Base-by-base conservation (phyloP, 2,888 invertebrate species). In the Exocentrus adspersus region DNA sequence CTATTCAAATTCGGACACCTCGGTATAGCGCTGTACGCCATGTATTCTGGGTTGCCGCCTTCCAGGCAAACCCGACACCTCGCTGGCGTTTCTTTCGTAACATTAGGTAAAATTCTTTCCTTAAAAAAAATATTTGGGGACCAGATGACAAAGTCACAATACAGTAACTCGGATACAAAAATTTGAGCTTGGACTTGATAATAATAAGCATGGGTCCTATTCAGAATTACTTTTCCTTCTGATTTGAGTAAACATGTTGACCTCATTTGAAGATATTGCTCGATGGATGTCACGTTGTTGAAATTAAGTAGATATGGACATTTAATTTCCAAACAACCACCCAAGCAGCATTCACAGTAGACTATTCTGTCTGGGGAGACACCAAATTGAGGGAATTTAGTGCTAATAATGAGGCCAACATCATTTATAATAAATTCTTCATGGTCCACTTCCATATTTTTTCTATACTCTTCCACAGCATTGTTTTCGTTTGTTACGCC, bases 91-190 rank as follows among this genome's bases (percentile, higher is more conserved):
- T n/a, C n/a, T n/a, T n/a, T n/a, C n/a, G n/a, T n/a, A n/a, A n/a
- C n/a, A n/a, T n/a, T n/a, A n/a, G 43, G 20, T 17, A 37, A 43
- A 43, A 67, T 58, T 42, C 64, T 28, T 60, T 67, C 53, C 2
- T 12, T 42, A 51, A 60, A 63, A 17, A 60, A 20, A 1, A 14
- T 14, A 5, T 14, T 41, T 43, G 56, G 60, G 10, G 57, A 56
- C 67, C 67, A 67, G n/a, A 64, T 37, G 1, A 67, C 54, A 54
- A 67, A 67, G 28, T 67, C 60, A 50, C 67, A 64, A 59, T 53
- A 67, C 10, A 16, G 5, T 16, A 16, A 30, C 14, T 64, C 2
- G n/a, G 50, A 46, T 9, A 62, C 21, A 32, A 42, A 46, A n/a
- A 67, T 64, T 48, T 59, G 60, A 19, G 17, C 17, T 45, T 66